Conservation (phyloP, 2,888 invertebrate genomes). For the Leptopilina myrica region DNA sequence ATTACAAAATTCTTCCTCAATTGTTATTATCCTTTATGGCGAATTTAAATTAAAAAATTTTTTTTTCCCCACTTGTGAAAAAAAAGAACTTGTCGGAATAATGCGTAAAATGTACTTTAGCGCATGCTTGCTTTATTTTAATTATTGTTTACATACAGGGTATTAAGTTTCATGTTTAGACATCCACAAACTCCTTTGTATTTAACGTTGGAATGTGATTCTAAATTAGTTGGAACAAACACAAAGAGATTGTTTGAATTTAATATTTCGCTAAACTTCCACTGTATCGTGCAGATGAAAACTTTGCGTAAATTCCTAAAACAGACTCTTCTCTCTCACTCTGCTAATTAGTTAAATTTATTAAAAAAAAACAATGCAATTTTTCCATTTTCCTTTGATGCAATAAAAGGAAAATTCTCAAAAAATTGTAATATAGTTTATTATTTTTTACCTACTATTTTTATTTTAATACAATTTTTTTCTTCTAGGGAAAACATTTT, state of each 20-base stretch:
- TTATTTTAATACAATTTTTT: too few species aligned
- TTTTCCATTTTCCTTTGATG: not conserved
- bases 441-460: too few species aligned
- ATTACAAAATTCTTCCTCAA: too few species aligned
- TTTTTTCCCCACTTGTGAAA: not conserved
- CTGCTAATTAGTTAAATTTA: not conserved
- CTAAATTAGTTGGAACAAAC: constrained; percentile 19
- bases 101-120: not conserved
- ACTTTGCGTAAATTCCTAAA: constrained; percentile 24
- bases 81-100: too few species aligned
- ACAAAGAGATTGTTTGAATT: constrained; percentile 24
- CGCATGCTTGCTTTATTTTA: not conserved
- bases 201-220: not conserved
- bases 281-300: not conserved
- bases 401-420: too few species aligned
- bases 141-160: not conserved
- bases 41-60: not conserved
- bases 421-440: too few species aligned
- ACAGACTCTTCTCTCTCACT: not conserved
- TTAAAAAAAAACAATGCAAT: not conserved
- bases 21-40: too few species aligned
- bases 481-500: too few species aligned
- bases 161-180: constrained; percentile 1
- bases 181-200: not conserved
- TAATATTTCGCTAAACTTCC: constrained; percentile 12